Conservation (phyloP, 1,140 invertebrate genomes). For the Drosophila biarmipes region DNA sequence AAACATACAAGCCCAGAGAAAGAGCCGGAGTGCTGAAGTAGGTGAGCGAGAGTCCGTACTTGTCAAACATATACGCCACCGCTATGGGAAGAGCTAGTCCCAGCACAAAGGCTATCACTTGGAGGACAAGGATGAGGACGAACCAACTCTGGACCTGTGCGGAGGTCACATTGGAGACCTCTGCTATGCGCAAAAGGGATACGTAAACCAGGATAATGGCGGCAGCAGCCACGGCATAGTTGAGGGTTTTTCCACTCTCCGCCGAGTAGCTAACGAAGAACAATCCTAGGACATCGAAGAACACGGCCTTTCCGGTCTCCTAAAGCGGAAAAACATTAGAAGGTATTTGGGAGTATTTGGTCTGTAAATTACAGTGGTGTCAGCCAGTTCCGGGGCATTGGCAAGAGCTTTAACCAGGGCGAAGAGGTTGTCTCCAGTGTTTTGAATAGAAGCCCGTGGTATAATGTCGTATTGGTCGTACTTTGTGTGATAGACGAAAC, state of each 20-base stretch:
- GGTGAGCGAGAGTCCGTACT: conserved; percentile 86
- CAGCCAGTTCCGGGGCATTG: conserved; percentile 86
- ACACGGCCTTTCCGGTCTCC: conserved; percentile 87
- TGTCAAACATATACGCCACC: conserved; percentile 84
- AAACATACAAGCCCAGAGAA: conserved; percentile 85
- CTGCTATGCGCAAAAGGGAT: conserved; percentile 62
- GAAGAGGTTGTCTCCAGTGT: conserved; percentile 91
- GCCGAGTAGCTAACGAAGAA: conserved; percentile 88
- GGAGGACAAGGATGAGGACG: conserved; percentile 43
- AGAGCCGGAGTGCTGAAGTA: conserved; percentile 89
- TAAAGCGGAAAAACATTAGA: conserved; percentile 84
- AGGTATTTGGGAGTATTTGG: background rate
- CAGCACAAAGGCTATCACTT: conserved; percentile 73
- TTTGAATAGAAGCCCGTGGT: conserved; percentile 91
- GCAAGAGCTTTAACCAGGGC: conserved; percentile 88
- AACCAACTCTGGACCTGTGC: conserved; percentile 44
- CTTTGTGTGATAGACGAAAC: conserved; percentile 95
- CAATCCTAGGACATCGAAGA: conserved; percentile 91
- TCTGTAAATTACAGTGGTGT: conserved; percentile 84
- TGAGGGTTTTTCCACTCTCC: conserved; percentile 85
- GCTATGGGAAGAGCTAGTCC: conserved; percentile 85
- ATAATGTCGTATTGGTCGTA: conserved; percentile 91
- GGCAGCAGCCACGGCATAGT: conserved; percentile 85
- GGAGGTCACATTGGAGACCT: conserved; percentile 34
- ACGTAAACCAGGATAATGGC: conserved; percentile 82